Evolutionary conservation across 1,140 invertebrate genomes (phyloP).

Genomic region (Zaprionus lachaisei): DNA sequence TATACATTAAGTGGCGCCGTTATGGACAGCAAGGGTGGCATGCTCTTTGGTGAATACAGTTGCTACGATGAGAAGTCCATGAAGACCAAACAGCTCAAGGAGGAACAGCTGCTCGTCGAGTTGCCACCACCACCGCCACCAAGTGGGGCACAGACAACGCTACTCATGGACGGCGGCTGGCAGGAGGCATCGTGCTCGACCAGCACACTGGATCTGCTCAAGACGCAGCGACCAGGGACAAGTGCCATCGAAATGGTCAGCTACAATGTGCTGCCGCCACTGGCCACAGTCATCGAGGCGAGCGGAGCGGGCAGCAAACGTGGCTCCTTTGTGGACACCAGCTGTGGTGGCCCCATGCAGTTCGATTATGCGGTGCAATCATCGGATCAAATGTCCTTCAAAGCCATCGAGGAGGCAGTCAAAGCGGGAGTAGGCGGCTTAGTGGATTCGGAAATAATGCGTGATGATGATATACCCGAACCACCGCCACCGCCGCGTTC

Average conservation of each 20-base stretch:
- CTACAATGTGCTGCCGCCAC: conserved; percentile 56
- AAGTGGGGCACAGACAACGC: conserved; percentile 74
- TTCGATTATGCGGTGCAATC: conserved; percentile 84
- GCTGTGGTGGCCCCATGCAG: conserved; percentile 56
- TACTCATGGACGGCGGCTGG: conserved; percentile 73
- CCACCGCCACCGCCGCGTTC: conserved; percentile 89
- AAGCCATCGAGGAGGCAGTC: conserved; percentile 85
- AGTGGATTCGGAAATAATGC: conserved; percentile 74
- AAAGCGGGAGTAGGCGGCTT: conserved; percentile 66
- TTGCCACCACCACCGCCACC: conserved; percentile 85
- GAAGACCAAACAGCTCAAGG: conserved; percentile 86
- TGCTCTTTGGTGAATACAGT: conserved; percentile 87
- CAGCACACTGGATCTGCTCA: conserved; percentile 76
- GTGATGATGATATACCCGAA: conserved; percentile 87
- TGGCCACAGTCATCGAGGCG: conserved; percentile 55
- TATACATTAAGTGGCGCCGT: conserved; percentile 67
- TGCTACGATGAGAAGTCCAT: conserved; percentile 87
- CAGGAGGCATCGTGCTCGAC: conserved; percentile 66
- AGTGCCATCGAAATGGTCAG: conserved; percentile 68
- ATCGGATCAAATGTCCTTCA: conserved; percentile 84
- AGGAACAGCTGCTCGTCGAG: conserved; percentile 88
- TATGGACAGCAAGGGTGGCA: conserved; percentile 59
- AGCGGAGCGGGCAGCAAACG: conserved; percentile 63
- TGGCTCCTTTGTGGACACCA: conserved; percentile 67
- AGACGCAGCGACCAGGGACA: conserved; percentile 56